Percentiles rank a stretch among this genome's conserved stretches.
phyloP scores from a whole-genome alignment of 1,140 invertebrate species.

The Pteromalus puparum region DNA sequence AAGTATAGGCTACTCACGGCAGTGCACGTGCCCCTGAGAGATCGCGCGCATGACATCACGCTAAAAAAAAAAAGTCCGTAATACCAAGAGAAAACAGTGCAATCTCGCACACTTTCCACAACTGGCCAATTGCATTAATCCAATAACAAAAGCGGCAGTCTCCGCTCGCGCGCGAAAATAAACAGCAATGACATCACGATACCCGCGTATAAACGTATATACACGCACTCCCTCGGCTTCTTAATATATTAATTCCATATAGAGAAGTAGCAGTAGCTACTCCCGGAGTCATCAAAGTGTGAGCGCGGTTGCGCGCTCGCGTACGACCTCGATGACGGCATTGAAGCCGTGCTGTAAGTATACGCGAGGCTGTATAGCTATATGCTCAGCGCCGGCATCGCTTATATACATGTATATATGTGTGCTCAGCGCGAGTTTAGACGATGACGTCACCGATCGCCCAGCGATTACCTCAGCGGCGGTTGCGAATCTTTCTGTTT shows the following conservation, averaged over 20 bases:
- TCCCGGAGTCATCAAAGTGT: slow-evolving; percentile 4
- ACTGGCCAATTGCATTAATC: neutral
- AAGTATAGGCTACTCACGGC: neutral
- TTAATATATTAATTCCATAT: slow-evolving; percentile 24
- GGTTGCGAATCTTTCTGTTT: neutral
- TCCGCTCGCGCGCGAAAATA: slow-evolving; percentile 27
- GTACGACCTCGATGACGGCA: slow-evolving; percentile 48
- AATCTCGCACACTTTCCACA: neutral
- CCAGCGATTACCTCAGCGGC: slow-evolving; percentile 59
- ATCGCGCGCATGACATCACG: neutral
- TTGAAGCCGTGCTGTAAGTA: slow-evolving; percentile 19
- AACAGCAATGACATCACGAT: slow-evolving; percentile 5
- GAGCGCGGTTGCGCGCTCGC: neutral
- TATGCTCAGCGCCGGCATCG: neutral
- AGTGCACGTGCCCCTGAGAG: neutral
- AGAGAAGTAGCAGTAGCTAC: neutral
- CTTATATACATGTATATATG: neutral
- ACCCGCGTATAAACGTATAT: neutral
- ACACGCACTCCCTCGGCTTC: neutral
- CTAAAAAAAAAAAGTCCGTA: neutral
- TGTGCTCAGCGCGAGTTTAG: slow-evolving; percentile 58
- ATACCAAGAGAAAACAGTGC: neutral
- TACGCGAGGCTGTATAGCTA: neutral
- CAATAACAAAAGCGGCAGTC: neutral
- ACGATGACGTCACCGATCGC: slow-evolving; percentile 65